Evolutionary conservation across 2,113 vertebrate genomes (phyloP).

Genomic region (Cromileptes altivelis): DNA sequence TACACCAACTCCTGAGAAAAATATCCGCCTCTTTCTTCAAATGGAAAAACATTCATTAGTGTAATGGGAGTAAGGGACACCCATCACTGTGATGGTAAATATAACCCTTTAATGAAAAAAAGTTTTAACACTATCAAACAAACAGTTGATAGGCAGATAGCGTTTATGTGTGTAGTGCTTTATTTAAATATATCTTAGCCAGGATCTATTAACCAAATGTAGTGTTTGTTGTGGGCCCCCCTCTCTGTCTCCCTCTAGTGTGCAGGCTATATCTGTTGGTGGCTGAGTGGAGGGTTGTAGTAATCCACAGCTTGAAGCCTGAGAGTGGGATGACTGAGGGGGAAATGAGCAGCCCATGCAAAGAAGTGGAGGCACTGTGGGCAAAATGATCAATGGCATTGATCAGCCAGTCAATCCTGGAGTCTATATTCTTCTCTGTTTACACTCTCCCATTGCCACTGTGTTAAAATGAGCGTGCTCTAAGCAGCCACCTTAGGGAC

Average conservation of each 20-base stretch:
- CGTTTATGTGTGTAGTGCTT: background rate
- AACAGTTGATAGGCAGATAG: background rate
- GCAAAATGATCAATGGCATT: slow-evolving; percentile 85
- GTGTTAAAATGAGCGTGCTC: slow-evolving; percentile 85
- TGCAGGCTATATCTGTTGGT: slow-evolving; percentile 66
- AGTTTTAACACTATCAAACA: background rate
- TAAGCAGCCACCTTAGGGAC: slow-evolving; percentile 81
- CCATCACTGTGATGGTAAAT: background rate
- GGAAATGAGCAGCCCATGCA: slow-evolving; percentile 63
- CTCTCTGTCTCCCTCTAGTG: slow-evolving; percentile 86
- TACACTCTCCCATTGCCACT: slow-evolving; percentile 78
- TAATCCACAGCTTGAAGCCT: slow-evolving; percentile 66
- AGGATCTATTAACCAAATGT: slow-evolving; percentile 2
- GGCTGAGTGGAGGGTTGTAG: slow-evolving; percentile 62
- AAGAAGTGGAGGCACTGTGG: slow-evolving; percentile 69
- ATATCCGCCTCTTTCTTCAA: background rate
- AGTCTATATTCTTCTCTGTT: slow-evolving; percentile 85
- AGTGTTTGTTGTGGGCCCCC: slow-evolving; percentile 32
- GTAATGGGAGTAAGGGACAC: background rate
- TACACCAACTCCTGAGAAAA: background rate
- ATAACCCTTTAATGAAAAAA: background rate
- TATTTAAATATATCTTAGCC: background rate
- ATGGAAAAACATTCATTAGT: background rate
- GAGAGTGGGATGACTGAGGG: slow-evolving; percentile 54
- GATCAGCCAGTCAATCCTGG: slow-evolving; percentile 81